Base-by-base conservation (phyloP, 2,797 vertebrate genomes). In the Tragopan temminckii region DNA sequence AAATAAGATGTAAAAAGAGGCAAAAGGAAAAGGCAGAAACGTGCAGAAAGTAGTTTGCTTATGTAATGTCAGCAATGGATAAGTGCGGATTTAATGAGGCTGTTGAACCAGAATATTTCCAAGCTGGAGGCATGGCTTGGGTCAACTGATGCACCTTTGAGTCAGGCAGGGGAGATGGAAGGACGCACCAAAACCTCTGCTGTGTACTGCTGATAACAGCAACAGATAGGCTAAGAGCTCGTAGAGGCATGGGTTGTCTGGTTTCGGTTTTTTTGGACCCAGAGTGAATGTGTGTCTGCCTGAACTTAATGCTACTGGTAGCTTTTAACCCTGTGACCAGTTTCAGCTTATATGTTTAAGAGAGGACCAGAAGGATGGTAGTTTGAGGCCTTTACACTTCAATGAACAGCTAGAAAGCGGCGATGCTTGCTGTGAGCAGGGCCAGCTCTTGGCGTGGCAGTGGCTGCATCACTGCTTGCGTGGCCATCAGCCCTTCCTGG, bases 21-120 rank as follows among this genome's bases (percentile, higher is more conserved):
- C 80, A 62, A 67, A 81, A 83, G 11, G 45, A 55, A 88, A 91
- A 85, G 71, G 70, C 59, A 91, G 59, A 70, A 81, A 74, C 77
- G 67, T 0, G 10, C 67, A 79, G n/a, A 31, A 80, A 57, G 23
- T 23, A 74, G 27, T 68, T 59, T 83, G 85, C 58, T 72, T 53
- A 10, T 16, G 8, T 10, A 55, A 25, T 17, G n/a, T 29, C 57
- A 4, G 52, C 85, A 58, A 42, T 2, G 50, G 58, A 55, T 61
- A 36, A 11, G 17, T 9, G 48, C 0, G 2, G 67, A 55, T 85
- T 46, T 33, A 62, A 71, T 13, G 58, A 66, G 42, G 17, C 29
- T 80, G 1, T 6, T 50, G 55, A 69, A 78, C 25, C 42, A 80
- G 69, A 80, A 62, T 1, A 6, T 25, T 88, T 77, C 66, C 50